These are phyloP conservation scores for Desmophyllum pertusum DNA, from an alignment of 92 coral and sea anemone species.

Conservation along the genomic window DNA sequence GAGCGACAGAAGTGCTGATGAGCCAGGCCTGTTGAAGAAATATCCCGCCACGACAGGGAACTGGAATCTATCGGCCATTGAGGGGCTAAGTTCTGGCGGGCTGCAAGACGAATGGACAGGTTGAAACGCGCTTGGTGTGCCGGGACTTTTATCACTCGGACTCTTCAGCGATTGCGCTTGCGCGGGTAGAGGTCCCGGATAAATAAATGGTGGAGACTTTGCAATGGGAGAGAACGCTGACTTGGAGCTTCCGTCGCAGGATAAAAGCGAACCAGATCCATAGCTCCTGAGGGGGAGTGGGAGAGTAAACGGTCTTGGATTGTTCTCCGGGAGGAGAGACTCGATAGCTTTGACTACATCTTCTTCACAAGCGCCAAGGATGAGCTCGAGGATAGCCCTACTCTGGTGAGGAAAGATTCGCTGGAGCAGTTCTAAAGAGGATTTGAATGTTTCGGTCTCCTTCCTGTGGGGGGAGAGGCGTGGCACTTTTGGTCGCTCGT, in stretches of 20 bases:
- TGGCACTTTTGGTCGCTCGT: slow-evolving; percentile 42
- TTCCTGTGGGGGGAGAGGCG: slow-evolving; percentile 62
- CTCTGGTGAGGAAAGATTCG: slow-evolving; percentile 96
- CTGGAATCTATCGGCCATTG: slow-evolving; percentile 73
- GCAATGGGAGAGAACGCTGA: slow-evolving; percentile 95
- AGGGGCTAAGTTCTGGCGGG: slow-evolving; percentile 47
- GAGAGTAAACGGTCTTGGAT: slow-evolving; percentile 41
- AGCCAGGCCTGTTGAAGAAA: slow-evolving; percentile 65
- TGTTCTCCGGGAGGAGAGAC: slow-evolving; percentile 87
- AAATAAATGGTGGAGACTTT: slow-evolving; percentile 64
- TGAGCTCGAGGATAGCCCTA: slow-evolving; percentile 84
- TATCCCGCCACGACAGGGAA: slow-evolving; percentile 64
- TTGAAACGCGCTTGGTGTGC: slow-evolving; percentile 75
- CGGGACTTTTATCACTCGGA: slow-evolving; percentile 57
- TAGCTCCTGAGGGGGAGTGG: slow-evolving; percentile 56
- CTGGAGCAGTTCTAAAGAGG: slow-evolving; percentile 78
- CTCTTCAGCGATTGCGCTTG: slow-evolving; percentile 54
- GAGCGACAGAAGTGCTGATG: slow-evolving; percentile 59
- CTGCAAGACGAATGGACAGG: slow-evolving; percentile 58
- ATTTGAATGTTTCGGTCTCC: slow-evolving; percentile 54
- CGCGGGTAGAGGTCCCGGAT: slow-evolving; percentile 52
- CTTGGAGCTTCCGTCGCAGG: slow-evolving; percentile 60
- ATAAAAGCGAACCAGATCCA: slow-evolving; percentile 34
- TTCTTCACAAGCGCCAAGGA: slow-evolving; percentile 90
- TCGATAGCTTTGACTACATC: slow-evolving; percentile 94